Base-by-base conservation (phyloP, 2,113 vertebrate genomes). In the Mus spicilegus region DNA sequence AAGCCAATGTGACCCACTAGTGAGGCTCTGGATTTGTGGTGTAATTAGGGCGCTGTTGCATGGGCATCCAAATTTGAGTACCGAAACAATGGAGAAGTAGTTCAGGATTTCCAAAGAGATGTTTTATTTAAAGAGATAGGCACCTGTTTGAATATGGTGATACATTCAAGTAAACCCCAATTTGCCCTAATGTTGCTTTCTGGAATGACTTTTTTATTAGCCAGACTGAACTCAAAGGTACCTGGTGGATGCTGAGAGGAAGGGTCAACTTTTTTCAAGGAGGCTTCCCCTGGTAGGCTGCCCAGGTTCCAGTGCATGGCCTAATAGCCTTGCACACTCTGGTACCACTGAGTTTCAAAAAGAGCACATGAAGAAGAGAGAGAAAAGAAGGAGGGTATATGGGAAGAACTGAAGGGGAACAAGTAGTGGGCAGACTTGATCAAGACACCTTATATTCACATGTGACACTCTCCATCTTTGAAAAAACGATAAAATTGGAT, bases 111-210 rank as follows among this genome's bases (percentile, higher is more conserved):
- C 63, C 69, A 89, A 89, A 67, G 56, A 95, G 10, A 65, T 90
- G 20, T 91, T 93, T 89, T 42, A 75, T 87, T 90, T 95, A 87
- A 91, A 93, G 80, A 65, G 33, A 39, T 54, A 51, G n/a, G n/a
- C 58, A 70, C 24, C 30, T 28, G 58, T 13, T 65, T 95, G n/a
- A 75, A 93, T n/a, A 84, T 58, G 65, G 30, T 65, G 87, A 87
- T 33, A 51, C 14, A 78, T 95, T 90, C 51, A 93, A 94, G 33
- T 75, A 95, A 81, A 73, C 65, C 88, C 5, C 26, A 77, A n/a
- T 95, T 78, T 91, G 89, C 81, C 63, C 91, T 42, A 94, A 84
- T 75, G 22, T 80, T 87, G 10, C 91, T 93, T 91, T 49, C 20
- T 30, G 94, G 89, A 76, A 91, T 17, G 91, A 69, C 17, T 95